These are phyloP conservation scores for Oxycera nigricornis DNA, from an alignment of 2,888 invertebrate genomes.

Conservation along the genomic window DNA sequence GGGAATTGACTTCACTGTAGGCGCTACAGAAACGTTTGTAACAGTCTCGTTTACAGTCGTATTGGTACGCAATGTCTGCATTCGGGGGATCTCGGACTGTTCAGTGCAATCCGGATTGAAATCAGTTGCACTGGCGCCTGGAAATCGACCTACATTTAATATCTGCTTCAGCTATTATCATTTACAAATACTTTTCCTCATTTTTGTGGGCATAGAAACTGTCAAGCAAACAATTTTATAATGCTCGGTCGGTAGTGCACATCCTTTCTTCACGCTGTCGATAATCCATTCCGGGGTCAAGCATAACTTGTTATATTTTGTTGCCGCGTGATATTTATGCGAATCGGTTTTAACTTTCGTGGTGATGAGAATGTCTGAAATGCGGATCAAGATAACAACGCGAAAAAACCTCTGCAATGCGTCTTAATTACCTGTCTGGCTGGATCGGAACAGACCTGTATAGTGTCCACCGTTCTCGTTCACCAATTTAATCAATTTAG, in stretches of 20 bases:
- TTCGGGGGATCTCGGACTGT: slow-evolving; percentile 55
- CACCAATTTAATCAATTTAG: slow-evolving; percentile 71
- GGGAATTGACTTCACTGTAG: slow-evolving; percentile 45
- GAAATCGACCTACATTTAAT: no score
- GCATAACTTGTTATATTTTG: slow-evolving; percentile 65
- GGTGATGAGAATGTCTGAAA: slow-evolving; percentile 59
- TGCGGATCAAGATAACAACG: slow-evolving; percentile 46
- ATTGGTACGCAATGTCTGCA: background rate
- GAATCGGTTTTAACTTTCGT: slow-evolving; percentile 56
- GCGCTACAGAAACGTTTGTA: background rate
- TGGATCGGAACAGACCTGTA: slow-evolving; percentile 61
- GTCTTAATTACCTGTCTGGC: slow-evolving; percentile 41
- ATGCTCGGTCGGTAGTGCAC: slow-evolving; percentile 69
- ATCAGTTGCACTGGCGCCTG: slow-evolving; percentile 54
- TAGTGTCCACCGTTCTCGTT: slow-evolving; percentile 75
- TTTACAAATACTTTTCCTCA: slow-evolving; percentile 51
- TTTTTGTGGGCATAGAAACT: slow-evolving; percentile 75
- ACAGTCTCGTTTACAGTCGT: slow-evolving; percentile 44
- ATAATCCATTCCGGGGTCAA: slow-evolving; percentile 80
- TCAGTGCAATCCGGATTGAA: slow-evolving; percentile 54
- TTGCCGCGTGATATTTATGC: slow-evolving; percentile 59
- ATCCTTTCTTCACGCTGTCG: slow-evolving; percentile 77
- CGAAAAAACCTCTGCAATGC: no score
- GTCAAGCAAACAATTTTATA: slow-evolving; percentile 68
- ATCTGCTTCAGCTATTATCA: no score